These are phyloP conservation scores for Tinamus guttatus DNA, from an alignment of 2,113 vertebrate species.

Conservation along the genomic window DNA sequence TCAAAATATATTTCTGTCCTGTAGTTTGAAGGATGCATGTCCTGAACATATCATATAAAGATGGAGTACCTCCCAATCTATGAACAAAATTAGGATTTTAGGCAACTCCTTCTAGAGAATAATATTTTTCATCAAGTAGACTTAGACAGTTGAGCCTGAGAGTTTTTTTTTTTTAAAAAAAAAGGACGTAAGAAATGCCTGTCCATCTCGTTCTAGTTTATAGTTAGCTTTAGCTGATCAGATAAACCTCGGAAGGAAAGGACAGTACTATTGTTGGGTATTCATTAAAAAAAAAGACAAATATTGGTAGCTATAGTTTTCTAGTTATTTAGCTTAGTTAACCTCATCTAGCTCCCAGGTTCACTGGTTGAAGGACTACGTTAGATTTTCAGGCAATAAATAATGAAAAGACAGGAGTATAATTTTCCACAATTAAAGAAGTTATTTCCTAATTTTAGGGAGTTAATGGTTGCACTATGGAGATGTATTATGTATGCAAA, in stretches of 20 bases:
- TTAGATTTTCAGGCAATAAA: background rate
- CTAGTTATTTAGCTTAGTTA: background rate
- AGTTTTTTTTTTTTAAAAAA: background rate
- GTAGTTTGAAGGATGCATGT: background rate
- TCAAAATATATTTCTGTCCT: constrained; percentile 22
- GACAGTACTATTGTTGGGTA: background rate
- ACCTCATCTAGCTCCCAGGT: background rate
- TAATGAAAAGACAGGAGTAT: background rate
- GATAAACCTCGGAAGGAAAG: background rate
- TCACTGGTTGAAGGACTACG: background rate
- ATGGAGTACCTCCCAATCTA: background rate
- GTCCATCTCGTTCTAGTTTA: background rate
- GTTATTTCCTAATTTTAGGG: background rate
- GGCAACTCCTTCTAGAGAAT: background rate
- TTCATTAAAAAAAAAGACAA: background rate
- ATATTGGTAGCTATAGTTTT: background rate
- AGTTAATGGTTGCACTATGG: background rate
- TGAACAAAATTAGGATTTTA: constrained; percentile 26
- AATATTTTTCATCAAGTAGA: background rate
- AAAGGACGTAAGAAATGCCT: background rate
- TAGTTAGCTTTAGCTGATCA: constrained; percentile 18
- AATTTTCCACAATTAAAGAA: background rate
- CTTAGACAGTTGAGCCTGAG: background rate
- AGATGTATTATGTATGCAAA: background rate
- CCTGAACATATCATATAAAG: constrained; percentile 4